phyloP scores from a whole-genome alignment of 2,113 vertebrate genomes.

The Sterrhoptilus dennistouni region DNA sequence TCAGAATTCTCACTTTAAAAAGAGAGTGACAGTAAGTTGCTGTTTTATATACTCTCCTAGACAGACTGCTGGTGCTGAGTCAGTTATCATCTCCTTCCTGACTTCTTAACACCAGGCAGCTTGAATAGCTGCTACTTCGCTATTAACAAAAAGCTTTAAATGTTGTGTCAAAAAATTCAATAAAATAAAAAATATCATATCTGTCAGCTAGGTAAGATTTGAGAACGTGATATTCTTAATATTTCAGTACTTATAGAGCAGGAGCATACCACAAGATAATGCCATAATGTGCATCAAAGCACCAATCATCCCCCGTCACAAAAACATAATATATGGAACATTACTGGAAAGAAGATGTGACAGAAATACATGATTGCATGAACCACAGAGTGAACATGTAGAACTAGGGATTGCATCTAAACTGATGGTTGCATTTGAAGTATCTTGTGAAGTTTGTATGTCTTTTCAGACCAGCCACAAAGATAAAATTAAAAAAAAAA shows the following conservation, averaged over 20 bases:
- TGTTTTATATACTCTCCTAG: not conserved
- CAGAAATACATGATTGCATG: not conserved
- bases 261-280: not conserved
- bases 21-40: not conserved
- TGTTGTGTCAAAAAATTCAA: not conserved
- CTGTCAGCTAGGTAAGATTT: not conserved
- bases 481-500: not conserved
- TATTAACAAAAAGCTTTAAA: not conserved
- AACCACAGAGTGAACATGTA: not conserved
- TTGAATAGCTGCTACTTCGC: not conserved
- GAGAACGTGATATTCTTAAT: not conserved
- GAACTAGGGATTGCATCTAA: not conserved
- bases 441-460: not conserved
- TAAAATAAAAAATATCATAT: not conserved
- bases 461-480: not conserved
- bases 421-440: not conserved
- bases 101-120: not conserved
- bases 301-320: accelerated
- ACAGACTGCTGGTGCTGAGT: not conserved
- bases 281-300: not conserved
- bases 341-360: not conserved
- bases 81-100: not conserved
- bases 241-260: not conserved
- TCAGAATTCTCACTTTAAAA: not conserved
- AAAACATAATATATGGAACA: not conserved